Evolutionary conservation across 2,797 vertebrate species (phyloP).

Genomic region (Gymnoscopelus braueri): DNA sequence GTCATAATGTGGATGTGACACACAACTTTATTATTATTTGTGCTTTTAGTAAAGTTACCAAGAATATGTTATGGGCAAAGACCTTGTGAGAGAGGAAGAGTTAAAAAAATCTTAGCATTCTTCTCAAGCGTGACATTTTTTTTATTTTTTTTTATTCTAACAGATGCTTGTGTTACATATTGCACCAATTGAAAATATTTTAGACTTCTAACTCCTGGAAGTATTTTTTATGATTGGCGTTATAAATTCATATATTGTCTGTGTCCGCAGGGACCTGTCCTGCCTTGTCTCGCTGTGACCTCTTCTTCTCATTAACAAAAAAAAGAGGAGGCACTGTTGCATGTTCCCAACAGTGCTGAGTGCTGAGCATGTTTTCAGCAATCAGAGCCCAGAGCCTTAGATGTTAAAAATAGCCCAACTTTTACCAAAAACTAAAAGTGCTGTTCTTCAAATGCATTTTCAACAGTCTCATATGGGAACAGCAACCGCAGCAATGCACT

Average conservation of each 20-base stretch:
- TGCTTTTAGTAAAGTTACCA: not conserved
- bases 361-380: slow-evolving; percentile 32
- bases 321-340: slow-evolving; percentile 26
- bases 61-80: not conserved
- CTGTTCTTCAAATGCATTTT: slow-evolving; percentile 3
- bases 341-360: slow-evolving; percentile 34
- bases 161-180: slow-evolving; percentile 48
- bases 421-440: slow-evolving; percentile 8
- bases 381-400: slow-evolving; percentile 3
- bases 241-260: slow-evolving; percentile 46
- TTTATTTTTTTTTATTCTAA: slow-evolving; percentile 36
- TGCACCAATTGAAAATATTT: slow-evolving; percentile 60
- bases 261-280: slow-evolving; percentile 57
- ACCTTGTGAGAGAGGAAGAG: not conserved
- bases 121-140: slow-evolving; percentile 68
- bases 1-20: not conserved
- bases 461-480: slow-evolving; percentile 1
- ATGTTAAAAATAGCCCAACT: slow-evolving; percentile 1
- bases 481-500: slow-evolving; percentile 13
- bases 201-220: slow-evolving; percentile 45
- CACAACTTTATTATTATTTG: no score
- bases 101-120: slow-evolving; percentile 58
- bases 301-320: slow-evolving; percentile 15
- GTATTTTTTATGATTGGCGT: slow-evolving; percentile 60
- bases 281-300: slow-evolving; percentile 5